Base-by-base conservation (phyloP, 2,113 vertebrate genomes). In the Callospermophilus lateralis region DNA sequence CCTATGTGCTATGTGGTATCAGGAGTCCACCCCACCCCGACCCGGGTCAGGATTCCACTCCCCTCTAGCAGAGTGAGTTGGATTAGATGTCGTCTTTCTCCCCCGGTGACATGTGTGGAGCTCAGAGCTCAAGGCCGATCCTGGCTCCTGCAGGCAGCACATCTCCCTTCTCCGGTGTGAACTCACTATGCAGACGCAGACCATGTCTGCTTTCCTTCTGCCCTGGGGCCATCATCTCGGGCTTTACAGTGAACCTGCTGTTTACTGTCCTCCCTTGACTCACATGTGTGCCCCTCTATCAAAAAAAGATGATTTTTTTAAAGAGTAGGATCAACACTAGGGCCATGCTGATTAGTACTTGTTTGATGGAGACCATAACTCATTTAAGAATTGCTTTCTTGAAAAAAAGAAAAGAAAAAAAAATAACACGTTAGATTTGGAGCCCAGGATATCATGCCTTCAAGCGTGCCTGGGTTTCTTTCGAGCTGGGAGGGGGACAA, bases 361-460 rank as follows among this genome's bases (percentile, higher is more conserved):
- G 85, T 92, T 98, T 97, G 68, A 24, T 17, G 24, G 86, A 34
- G 34, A 24, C 10, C 93, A 90, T 10, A 45, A 2, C n/a, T 98
- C 39, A 15, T 68, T 94, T 76, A 96, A 87, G 73, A 37, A 78
- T 48, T 58, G 39, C 74, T 95, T 91, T 77, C 53, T 81, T 89
- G 30, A 70, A 84, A 34, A 58, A 79, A 19, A 37, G 70, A 78
- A 34, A 58, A 63, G 17, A 37, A 84, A 78, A n/a, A 53, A 13
- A 37, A 55, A 4, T 3, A 89, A 32, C 15, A 20, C 67, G 22
- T 88, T 87, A 45, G 65, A 68, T 72, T 90, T 4, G 0, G 55
- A 87, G n/a, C 79, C 78, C 51, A 61, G 28, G 15, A 32, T 88
- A 17, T 10, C 84, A 22, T 63, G 70, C 68, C 16, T 58, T 94